Evolutionary conservation across 2,113 vertebrate genomes (phyloP), one percentile per base, ranked within the genome.

Genomic region (Neogobius melanostomus): DNA sequence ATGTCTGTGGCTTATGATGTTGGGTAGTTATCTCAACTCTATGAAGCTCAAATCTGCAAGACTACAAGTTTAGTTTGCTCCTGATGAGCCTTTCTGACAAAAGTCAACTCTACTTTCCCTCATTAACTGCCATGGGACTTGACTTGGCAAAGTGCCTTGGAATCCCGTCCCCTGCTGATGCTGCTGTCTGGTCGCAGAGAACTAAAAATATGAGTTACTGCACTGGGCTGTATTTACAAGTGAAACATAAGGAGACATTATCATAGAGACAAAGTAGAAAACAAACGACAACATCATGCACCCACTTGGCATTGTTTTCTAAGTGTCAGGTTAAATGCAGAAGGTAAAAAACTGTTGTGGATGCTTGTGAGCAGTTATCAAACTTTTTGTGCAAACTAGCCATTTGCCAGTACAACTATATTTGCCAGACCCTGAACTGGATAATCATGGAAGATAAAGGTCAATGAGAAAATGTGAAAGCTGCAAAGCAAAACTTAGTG

Each of bases 91-190:
- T 71, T n/a, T 49, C 6, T 47, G 46, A 72, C 63, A 62, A 57
- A 8, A 78, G n/a, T 65, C 63, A 66, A 51, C 28, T 56, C 11
- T 48, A 46, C 1, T 69, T 8, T 59, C 71, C 14, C 52, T 74
- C 61, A 63, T 80, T 73, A 66, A 42, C 28, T 65, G 48, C 28
- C 45, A 64, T 43, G 45, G 46, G 10, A 70, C 16, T 79, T 59
- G 59, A 54, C 17, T 54, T 28, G 66, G 76, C 52, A 73, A 61
- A 51, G 59, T 36, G 46, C 59, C 43, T 61, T 15, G 42, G 59
- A 61, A 61, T 61, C 42, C 7, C n/a, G 1, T 61, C 43, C 61
- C 53, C 43, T 60, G 16, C 36, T 42, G 49, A 59, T 62, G 63
- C 21, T 62, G 54, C 52, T 4, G 64, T 44, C 59, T 61, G 1